A percentile compares a stretch with the other conserved stretches of the same genome.
Conservation (phyloP, 2,113 vertebrate genomes). For the Trachemys scripta region DNA sequence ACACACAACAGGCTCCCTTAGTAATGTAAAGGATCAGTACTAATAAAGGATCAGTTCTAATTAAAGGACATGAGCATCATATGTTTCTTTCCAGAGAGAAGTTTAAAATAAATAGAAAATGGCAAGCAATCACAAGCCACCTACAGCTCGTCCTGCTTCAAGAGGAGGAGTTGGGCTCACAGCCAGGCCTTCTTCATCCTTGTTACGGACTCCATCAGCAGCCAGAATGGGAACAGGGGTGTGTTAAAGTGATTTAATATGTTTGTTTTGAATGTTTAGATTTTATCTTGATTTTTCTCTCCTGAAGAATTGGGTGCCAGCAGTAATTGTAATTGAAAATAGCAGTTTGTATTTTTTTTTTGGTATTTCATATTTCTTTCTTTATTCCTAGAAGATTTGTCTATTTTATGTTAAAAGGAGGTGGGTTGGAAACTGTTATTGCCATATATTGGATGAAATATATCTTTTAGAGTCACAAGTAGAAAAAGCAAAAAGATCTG, state of each 20-base stretch:
- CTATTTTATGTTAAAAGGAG: background rate
- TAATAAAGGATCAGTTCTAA: background rate
- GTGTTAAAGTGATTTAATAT: slow-evolving; percentile 38
- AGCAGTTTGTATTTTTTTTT: background rate
- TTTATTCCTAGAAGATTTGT: background rate
- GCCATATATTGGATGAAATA: background rate
- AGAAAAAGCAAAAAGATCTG: background rate
- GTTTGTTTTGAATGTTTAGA: background rate
- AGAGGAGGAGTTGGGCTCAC: slow-evolving; percentile 79
- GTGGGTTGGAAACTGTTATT: background rate
- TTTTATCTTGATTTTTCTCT: background rate
- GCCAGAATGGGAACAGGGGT: slow-evolving; percentile 87
- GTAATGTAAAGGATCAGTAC: background rate
- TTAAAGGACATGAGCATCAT: background rate
- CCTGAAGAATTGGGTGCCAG: accelerated
- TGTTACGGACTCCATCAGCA: slow-evolving; percentile 84
- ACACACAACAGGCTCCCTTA: background rate
- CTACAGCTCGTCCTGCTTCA: slow-evolving; percentile 83
- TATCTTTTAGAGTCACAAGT: background rate
- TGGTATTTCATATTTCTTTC: background rate
- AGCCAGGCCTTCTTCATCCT: slow-evolving; percentile 83
- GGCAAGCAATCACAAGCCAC: slow-evolving; percentile 86
- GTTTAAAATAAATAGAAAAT: slow-evolving; percentile 69
- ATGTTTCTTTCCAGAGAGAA: slow-evolving; percentile 43
- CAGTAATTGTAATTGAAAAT: background rate